phyloP scores from a whole-genome alignment of 1,140 invertebrate species.

The Heliconius eleuchia region DNA sequence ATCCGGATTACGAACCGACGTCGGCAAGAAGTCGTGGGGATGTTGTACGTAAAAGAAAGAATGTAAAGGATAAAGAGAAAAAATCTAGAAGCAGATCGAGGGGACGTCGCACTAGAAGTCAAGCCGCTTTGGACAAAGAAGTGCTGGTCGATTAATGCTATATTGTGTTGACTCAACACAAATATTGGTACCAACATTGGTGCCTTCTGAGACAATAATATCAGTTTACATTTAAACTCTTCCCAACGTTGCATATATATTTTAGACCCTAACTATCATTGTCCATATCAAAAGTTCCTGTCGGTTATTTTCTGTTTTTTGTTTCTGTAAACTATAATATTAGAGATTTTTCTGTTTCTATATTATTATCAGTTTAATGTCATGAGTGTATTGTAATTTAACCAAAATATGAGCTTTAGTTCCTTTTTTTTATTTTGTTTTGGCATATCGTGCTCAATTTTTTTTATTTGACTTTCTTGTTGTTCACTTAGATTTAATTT shows the following conservation, averaged over 20 bases:
- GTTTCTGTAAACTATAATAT: not conserved
- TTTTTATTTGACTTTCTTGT: slow-evolving; percentile 4
- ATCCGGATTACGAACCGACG: slow-evolving; percentile 65
- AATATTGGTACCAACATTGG: not conserved
- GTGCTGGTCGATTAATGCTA: slow-evolving; percentile 60
- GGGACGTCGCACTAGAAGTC: slow-evolving; percentile 67
- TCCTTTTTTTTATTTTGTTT: slow-evolving; percentile 9
- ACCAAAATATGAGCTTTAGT: slow-evolving; percentile 35
- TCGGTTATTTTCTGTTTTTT: not conserved
- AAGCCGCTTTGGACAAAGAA: slow-evolving; percentile 59
- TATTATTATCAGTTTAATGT: not conserved
- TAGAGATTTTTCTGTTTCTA: not conserved
- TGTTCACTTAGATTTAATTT: slow-evolving; percentile 22
- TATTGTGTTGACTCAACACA: slow-evolving; percentile 60
- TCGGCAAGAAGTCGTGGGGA: slow-evolving; percentile 67
- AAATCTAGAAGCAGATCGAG: slow-evolving; percentile 63
- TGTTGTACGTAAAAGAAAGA: slow-evolving; percentile 65
- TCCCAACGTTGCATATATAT: not conserved
- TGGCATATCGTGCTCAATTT: not conserved
- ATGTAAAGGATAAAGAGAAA: slow-evolving; percentile 67
- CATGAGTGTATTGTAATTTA: slow-evolving; percentile 12
- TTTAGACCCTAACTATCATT: slow-evolving; percentile 13
- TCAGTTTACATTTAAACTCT: not conserved
- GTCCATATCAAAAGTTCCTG: slow-evolving; percentile 25
- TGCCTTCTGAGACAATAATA: slow-evolving; percentile 13